These are phyloP conservation scores for Catocala nupta DNA, from an alignment of 2,888 invertebrate species.

Conservation along the genomic window DNA sequence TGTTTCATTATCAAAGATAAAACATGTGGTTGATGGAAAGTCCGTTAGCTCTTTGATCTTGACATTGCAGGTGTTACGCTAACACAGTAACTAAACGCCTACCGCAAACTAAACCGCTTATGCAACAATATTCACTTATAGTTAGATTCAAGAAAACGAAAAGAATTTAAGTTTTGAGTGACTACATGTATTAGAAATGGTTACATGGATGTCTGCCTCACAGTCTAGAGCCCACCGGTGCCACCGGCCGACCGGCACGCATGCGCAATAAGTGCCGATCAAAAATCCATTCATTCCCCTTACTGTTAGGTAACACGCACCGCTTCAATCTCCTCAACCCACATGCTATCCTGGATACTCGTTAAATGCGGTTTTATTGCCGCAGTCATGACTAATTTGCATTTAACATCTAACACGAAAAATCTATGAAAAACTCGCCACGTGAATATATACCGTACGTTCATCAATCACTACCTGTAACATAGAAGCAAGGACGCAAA, in stretches of 20 bases:
- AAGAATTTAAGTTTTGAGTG: no score
- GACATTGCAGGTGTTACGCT: slow-evolving; percentile 10
- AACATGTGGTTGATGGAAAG: slow-evolving; percentile 1
- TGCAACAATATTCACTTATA: neutral
- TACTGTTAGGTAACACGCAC: slow-evolving; percentile 57
- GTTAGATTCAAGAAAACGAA: neutral
- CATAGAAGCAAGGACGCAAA: slow-evolving; percentile 57
- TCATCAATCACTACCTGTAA: slow-evolving; percentile 46
- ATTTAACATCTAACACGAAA: slow-evolving; percentile 40
- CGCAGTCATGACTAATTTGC: slow-evolving; percentile 28
- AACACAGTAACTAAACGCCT: neutral
- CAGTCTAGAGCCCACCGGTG: slow-evolving; percentile 31
- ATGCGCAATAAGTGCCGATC: slow-evolving; percentile 58
- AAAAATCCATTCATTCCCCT: slow-evolving; percentile 62
- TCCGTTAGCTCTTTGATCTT: slow-evolving; percentile 13
- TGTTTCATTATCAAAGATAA: slow-evolving; percentile 5
- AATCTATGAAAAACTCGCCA: slow-evolving; percentile 37
- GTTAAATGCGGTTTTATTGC: slow-evolving; percentile 6
- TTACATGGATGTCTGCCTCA: slow-evolving; percentile 6
- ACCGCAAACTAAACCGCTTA: neutral
- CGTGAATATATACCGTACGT: slow-evolving; percentile 5
- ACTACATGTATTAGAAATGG: no score
- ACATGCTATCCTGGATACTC: slow-evolving; percentile 33
- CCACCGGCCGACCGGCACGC: slow-evolving; percentile 53
- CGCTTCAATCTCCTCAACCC: slow-evolving; percentile 45